phyloP scores from a whole-genome alignment of 2,888 invertebrate genomes.

The Tenthredo livida region DNA sequence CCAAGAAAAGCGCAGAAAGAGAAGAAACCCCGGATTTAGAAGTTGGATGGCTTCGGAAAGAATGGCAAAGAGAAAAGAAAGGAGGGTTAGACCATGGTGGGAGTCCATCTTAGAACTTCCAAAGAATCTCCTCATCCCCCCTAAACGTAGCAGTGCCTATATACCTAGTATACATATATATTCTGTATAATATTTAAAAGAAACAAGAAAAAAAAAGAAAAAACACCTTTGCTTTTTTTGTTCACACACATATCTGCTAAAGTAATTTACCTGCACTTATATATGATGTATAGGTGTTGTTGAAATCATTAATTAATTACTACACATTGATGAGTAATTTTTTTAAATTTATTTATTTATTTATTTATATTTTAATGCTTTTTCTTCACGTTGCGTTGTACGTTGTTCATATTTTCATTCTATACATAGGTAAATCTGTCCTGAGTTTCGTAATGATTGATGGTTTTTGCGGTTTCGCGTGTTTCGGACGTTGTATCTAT shows the following conservation, averaged over 20 bases:
- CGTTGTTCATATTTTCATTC: background rate
- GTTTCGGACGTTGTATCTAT: constrained; percentile 3
- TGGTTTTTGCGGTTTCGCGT: constrained; percentile 16
- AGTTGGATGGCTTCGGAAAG: constrained; percentile 59
- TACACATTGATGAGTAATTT: background rate
- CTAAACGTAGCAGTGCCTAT: constrained; percentile 46
- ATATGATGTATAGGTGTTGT: background rate
- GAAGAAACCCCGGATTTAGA: constrained; percentile 58
- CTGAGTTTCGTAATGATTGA: constrained; percentile 27
- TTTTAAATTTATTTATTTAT: background rate
- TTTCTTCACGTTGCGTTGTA: background rate
- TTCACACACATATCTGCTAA: background rate
- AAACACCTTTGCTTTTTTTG: background rate
- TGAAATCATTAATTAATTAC: background rate
- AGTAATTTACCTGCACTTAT: background rate
- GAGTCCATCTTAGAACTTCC: constrained; percentile 47
- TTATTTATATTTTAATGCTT: background rate
- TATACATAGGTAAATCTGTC: background rate
- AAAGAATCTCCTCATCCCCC: constrained; percentile 37
- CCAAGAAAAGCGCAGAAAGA: background rate
- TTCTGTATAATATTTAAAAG: constrained; percentile 8
- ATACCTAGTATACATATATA: background rate
- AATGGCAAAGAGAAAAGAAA: constrained; percentile 58
- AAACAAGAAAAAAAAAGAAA: background rate
- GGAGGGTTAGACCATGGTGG: constrained; percentile 47